Base-by-base conservation (phyloP, 2,797 vertebrate species). In the Phoxinus dragarum region DNA sequence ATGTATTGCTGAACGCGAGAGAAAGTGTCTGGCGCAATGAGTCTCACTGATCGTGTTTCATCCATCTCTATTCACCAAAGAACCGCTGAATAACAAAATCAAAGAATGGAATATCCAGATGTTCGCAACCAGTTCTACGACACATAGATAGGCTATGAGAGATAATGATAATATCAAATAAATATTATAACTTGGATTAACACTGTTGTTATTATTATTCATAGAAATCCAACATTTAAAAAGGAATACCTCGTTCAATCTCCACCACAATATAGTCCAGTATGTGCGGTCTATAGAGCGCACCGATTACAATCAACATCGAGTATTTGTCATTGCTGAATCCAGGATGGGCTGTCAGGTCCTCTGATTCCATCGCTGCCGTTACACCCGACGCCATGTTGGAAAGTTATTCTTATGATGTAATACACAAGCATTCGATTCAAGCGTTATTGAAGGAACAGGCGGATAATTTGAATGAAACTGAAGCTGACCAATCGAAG, bases 241-340 rank as follows among this genome's bases (percentile, higher is more conserved):
- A 47, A 27, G 4, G 68, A 86, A 83, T 92, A 97, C 96, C 96
- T 96, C 96, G 92, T 84, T 96, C 95, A 56, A 96, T 94, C 78
- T 96, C 95, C 88, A 87, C 88, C 88, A 95, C 89, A 88, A 95
- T 93, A 87, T 92, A 93, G 85, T 90, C 93, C 42, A 95, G 91
- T 84, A 96, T 93, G 72, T 91, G 91, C 19, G 87, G 88, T 81
- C 93, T 92, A 47, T 92, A 91, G 16, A 94, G 94, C 75, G 95
- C 95, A 89, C 96, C 96, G 89, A 96, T 92, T 38, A 97, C 90
- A 56, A 96, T 93, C 84, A 97, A 93, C 88, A 96, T 89, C 27
- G 96, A 96, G 92, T 93, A 92, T 87, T 94, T 95, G 12, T 91
- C 90, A 89, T 84, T 90, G 67, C 89, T 88, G 73, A 92, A 91